Conservation (phyloP, 2,113 vertebrate species). For the Platysteira castanea region DNA sequence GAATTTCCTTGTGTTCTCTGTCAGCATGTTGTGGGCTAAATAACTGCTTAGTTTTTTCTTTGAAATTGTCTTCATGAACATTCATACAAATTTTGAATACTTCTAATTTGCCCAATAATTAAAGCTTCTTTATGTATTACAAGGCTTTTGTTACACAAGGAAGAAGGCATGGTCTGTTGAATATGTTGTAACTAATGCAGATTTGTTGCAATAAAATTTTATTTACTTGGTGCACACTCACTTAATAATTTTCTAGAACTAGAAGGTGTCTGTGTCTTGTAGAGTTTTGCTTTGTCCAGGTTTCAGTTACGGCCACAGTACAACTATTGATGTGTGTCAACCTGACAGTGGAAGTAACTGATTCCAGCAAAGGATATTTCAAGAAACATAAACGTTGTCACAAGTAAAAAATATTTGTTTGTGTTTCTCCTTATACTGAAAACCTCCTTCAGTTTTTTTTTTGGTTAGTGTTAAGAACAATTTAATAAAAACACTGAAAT, state of each 20-base stretch:
- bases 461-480: background rate
- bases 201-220: background rate
- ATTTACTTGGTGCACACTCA: background rate
- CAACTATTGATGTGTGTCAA: background rate
- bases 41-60: background rate
- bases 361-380: background rate
- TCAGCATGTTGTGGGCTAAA: background rate
- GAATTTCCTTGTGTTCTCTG: background rate
- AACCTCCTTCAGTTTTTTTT: background rate
- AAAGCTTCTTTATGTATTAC: background rate
- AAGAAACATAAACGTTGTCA: background rate
- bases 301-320: background rate
- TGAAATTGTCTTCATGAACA: background rate
- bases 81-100: background rate
- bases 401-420: background rate
- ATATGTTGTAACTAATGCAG: background rate
- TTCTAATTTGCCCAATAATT: background rate
- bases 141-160: background rate
- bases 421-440: background rate
- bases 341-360: background rate
- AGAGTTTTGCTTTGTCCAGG: background rate
- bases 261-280: background rate
- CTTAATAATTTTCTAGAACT: background rate
- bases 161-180: background rate
- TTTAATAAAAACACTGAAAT: background rate